Evolutionary conservation across 2,797 vertebrate genomes (phyloP), one percentile per base, ranked within the genome.

Genomic region (Schizothorax lantsangensis): DNA sequence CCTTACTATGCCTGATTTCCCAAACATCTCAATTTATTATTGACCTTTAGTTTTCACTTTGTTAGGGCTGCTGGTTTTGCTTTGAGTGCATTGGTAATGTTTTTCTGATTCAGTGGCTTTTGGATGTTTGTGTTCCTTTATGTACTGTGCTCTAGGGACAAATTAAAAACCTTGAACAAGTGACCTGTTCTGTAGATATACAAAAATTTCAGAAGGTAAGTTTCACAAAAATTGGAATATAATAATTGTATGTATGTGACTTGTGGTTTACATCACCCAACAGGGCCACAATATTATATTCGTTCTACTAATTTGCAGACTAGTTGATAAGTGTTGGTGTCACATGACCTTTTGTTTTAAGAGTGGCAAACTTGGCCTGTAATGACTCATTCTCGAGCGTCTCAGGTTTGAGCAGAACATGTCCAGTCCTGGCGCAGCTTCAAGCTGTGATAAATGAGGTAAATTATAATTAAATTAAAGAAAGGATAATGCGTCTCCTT

Each of bases 391-490:
- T 47, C 15, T 45, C 2, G 8, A 80, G 57, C 1, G 1, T 33
- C 73, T 52, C 0, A n/a, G 1, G 17, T 36, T 66, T 33, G 40
- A 81, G 15, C 10, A 49, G 79, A 81, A 81, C 81, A 62, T 33
- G 52, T 62, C 38, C n/a, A 26, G 17, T 36, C 21, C 49, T 45
- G n/a, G 23, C 10, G 1, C 33, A 38, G 69, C 81, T 83, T 73
- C 19, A 19, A 59, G 68, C 69, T 83, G 40, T 83, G 69, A 57
- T 74, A 74, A 83, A 62, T 64, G 10, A 74, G 69, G 17, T 23
- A n/a, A 83, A 74, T 83, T 83, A 74, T 74, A 83, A 83, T 83
- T 83, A 12, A 72, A 83, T 83, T 62, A 83, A 45, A 30, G 14
- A 71, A 26, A 82, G 38, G 17, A 62, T 47, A 74, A 83, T 74